These are phyloP conservation scores for Heterodera filipjevi DNA, from an alignment of 2,888 invertebrate species.

Conservation along the genomic window DNA sequence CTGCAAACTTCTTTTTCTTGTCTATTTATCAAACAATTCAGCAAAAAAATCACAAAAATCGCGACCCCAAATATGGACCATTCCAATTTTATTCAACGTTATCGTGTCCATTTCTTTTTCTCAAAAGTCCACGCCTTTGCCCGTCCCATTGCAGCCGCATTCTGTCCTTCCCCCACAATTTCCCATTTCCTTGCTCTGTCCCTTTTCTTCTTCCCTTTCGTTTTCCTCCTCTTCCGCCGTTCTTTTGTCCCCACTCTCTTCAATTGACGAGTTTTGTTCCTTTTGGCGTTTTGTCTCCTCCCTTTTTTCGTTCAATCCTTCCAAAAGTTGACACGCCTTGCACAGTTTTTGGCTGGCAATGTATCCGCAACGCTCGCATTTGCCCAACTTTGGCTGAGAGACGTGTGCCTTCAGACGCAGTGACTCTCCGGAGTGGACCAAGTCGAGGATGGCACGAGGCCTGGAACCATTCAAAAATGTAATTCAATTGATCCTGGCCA, in stretches of 20 bases:
- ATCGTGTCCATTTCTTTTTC: background rate
- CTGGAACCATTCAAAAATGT: conserved; percentile 72
- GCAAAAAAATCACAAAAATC: too few species aligned
- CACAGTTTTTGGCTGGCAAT: conserved; percentile 87
- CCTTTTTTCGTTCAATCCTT: conserved; percentile 87
- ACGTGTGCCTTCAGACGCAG: conserved; percentile 81
- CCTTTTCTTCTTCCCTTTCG: too few species aligned
- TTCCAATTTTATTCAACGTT: too few species aligned
- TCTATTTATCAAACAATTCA: too few species aligned
- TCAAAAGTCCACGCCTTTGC: background rate
- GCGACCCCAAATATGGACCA: too few species aligned
- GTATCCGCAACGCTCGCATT: conserved; percentile 77
- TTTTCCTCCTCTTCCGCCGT: too few species aligned
- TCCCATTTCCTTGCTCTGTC: too few species aligned
- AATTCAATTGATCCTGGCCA: background rate
- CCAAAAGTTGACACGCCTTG: conserved; percentile 91
- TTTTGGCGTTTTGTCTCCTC: conserved; percentile 72
- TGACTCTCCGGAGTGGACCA: conserved; percentile 72
- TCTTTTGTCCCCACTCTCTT: too few species aligned
- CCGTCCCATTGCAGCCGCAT: background rate
- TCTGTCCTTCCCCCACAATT: background rate
- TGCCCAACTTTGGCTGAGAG: conserved; percentile 70
- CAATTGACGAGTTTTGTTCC: background rate
- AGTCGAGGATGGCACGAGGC: conserved; percentile 72
- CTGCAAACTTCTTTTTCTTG: too few species aligned